Evolutionary conservation across 2,797 vertebrate genomes (phyloP).

Genomic region (Triplophysa bombifrons): DNA sequence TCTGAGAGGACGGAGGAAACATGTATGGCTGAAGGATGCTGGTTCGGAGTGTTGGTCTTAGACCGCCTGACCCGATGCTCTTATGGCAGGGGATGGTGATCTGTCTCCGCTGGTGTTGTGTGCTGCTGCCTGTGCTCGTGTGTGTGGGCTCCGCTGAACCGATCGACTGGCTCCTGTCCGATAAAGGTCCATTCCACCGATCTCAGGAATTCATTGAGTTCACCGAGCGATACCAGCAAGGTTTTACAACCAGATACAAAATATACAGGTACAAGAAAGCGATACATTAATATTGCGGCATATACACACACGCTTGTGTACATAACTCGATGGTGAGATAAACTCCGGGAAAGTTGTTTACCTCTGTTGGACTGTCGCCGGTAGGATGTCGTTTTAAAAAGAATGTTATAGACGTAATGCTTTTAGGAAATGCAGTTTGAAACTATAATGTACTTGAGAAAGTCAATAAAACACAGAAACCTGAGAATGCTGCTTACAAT

Average conservation of each 20-base stretch:
- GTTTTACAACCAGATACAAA: slow-evolving; percentile 96
- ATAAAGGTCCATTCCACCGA: slow-evolving; percentile 96
- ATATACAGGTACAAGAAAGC: slow-evolving; percentile 92
- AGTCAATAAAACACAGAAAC: neutral
- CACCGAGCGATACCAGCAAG: slow-evolving; percentile 92
- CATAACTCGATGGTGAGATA: neutral
- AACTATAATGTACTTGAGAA: too few relatives aligned
- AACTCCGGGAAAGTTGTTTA: neutral
- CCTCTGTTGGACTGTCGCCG: neutral
- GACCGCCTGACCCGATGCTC: slow-evolving; percentile 89
- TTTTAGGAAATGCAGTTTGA: too few relatives aligned
- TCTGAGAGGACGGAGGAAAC: slow-evolving; percentile 84
- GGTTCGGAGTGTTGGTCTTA: slow-evolving; percentile 90
- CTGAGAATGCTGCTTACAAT: neutral
- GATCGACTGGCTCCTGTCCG: slow-evolving; percentile 93
- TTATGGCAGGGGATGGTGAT: slow-evolving; percentile 90
- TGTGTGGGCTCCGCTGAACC: slow-evolving; percentile 83
- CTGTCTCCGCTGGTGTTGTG: slow-evolving; percentile 78
- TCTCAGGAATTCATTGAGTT: slow-evolving; percentile 95
- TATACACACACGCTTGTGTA: neutral
- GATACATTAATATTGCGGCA: neutral
- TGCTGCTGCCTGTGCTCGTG: slow-evolving; percentile 77
- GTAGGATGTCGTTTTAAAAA: neutral
- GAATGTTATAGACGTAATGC: neutral
- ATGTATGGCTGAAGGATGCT: slow-evolving; percentile 92